A percentile compares a stretch with the other conserved stretches of the same genome.
Conservation (phyloP, 2,797 vertebrate genomes). For the Malacoctenus gilli region DNA sequence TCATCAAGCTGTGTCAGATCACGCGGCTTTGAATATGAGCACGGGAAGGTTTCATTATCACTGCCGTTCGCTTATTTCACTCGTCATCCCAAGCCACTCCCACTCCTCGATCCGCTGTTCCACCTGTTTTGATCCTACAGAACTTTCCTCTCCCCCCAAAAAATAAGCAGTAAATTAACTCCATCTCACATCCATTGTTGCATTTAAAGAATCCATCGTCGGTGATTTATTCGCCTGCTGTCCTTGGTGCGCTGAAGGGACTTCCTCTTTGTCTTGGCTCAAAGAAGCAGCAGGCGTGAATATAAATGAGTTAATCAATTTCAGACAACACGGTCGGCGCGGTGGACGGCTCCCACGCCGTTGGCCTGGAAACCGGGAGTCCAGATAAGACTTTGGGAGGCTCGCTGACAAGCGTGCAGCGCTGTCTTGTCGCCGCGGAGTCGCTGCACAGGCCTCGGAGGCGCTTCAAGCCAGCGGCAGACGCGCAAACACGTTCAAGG, state of each 20-base stretch:
- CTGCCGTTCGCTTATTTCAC: conserved; percentile 38
- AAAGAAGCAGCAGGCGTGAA: conserved; percentile 40
- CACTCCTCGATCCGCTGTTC: conserved; percentile 6
- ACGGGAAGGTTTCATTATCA: conserved; percentile 54
- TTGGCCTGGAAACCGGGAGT: conserved; percentile 37
- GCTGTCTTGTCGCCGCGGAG: conserved; percentile 7
- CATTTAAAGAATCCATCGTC: conserved; percentile 11
- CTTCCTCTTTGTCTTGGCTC: conserved; percentile 41
- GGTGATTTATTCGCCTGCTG: conserved; percentile 34
- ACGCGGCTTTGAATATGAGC: conserved; percentile 47
- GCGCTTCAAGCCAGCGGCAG: neutral
- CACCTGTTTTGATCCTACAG: conserved; percentile 1
- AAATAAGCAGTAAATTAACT: neutral
- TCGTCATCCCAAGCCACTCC: conserved; percentile 5
- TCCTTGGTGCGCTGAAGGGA: conserved; percentile 27
- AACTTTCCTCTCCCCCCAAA: neutral
- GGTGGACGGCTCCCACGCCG: conserved; percentile 20
- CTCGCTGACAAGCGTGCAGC: conserved; percentile 3
- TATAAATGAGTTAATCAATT: conserved; percentile 61
- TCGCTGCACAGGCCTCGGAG: conserved; percentile 1
- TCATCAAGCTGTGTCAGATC: conserved; percentile 46
- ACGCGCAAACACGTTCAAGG: neutral
- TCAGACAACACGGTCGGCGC: conserved; percentile 30
- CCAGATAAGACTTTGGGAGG: conserved; percentile 21
- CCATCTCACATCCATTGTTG: neutral